These are phyloP conservation scores for Omphaloscelis lunosa DNA, from an alignment of 2,888 invertebrate species.

Conservation along the genomic window DNA sequence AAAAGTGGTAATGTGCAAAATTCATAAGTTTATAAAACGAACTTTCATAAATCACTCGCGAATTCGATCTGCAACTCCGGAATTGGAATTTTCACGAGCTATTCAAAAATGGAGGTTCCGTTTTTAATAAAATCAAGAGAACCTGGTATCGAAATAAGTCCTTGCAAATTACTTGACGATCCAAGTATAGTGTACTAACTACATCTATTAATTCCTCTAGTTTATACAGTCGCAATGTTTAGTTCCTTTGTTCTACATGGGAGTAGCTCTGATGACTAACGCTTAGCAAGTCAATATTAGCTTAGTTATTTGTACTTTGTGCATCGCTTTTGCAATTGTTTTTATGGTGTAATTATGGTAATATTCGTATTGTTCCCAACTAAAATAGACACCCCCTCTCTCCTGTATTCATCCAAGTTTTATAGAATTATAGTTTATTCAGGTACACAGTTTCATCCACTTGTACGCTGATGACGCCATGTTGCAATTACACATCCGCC, in stretches of 20 bases:
- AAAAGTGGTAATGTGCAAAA: constrained; percentile 16
- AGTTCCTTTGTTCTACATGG: constrained; percentile 67
- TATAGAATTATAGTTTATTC: constrained; percentile 34
- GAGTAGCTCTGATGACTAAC: constrained; percentile 66
- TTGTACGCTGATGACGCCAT: constrained; percentile 55
- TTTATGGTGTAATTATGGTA: constrained; percentile 19
- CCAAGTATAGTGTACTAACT: constrained; percentile 19
- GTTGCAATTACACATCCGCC: constrained; percentile 60
- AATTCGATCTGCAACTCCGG: constrained; percentile 31
- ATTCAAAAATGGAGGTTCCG: constrained; percentile 31
- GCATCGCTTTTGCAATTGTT: constrained; percentile 51
- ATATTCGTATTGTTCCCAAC: background rate
- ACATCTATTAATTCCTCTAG: constrained; percentile 48
- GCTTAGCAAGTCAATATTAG: constrained; percentile 54
- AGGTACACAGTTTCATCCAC: constrained; percentile 41
- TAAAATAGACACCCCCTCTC: background rate
- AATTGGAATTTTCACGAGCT: constrained; percentile 26
- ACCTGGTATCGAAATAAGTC: constrained; percentile 12
- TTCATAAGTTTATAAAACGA: constrained; percentile 30
- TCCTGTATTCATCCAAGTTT: background rate
- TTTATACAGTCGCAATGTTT: constrained; percentile 63
- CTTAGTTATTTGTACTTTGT: constrained; percentile 38
- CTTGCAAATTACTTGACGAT: constrained; percentile 20
- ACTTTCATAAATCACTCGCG: constrained; percentile 38
- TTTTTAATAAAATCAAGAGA: constrained; percentile 9